Evolutionary conservation across 2,888 invertebrate genomes (phyloP).

Genomic region (Coleophora deauratella): DNA sequence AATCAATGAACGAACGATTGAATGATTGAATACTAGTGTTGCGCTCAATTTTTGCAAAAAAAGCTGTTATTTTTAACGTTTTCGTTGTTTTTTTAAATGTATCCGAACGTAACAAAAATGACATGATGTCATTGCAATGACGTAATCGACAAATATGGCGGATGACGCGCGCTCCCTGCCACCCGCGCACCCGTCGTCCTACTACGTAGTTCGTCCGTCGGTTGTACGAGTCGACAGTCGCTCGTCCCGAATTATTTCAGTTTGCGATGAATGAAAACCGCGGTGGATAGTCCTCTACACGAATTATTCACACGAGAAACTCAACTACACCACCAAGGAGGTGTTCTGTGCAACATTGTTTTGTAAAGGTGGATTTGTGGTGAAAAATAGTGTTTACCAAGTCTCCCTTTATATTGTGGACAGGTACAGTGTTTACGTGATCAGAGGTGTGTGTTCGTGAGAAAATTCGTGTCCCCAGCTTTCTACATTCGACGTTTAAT

Average conservation of each 20-base stretch:
- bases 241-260: constrained; percentile 60
- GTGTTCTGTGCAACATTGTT: constrained; percentile 51
- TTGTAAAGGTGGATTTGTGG: constrained; percentile 57
- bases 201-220: no score
- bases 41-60: no score
- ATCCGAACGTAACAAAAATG: constrained; percentile 17
- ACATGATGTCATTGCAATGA: constrained; percentile 33
- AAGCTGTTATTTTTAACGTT: no score
- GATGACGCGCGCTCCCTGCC: constrained; percentile 55
- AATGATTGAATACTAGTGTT: no score
- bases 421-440: constrained; percentile 63
- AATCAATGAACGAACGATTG: no score
- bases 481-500: constrained; percentile 54
- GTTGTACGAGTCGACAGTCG: constrained; percentile 37
- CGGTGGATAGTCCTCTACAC: constrained; percentile 42
- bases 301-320: constrained; percentile 41
- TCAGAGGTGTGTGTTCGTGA: constrained; percentile 42
- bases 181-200: no score
- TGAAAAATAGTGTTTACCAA: constrained; percentile 54
- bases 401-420: constrained; percentile 61
- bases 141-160: constrained; percentile 70
- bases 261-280: constrained; percentile 64
- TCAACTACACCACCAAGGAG: constrained; percentile 35
- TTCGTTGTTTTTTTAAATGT: constrained; percentile 1
- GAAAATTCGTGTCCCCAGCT: constrained; percentile 38